Conservation (phyloP, 2,113 vertebrate species). For the Odontophorus gujanensis region DNA sequence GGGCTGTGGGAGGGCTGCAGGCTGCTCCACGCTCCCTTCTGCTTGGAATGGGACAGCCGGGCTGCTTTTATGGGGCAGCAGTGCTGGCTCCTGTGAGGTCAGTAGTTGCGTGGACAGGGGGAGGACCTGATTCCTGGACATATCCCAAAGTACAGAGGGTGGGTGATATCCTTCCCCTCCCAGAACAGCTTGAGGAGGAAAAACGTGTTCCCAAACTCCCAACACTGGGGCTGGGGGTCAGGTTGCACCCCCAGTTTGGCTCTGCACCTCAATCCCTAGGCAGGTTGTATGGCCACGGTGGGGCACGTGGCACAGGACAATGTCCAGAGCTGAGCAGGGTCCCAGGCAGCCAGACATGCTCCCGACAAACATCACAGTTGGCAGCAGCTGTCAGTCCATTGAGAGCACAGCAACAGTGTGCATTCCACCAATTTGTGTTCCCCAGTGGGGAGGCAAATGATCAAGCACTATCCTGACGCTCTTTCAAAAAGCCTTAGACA, state of each 20-base stretch:
- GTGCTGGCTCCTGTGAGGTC: not conserved
- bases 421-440: rapidly evolving
- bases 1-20: not conserved
- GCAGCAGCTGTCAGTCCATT: rapidly evolving
- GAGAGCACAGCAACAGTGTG: not conserved
- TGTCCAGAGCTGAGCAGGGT: not conserved
- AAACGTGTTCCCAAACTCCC: not conserved
- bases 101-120: not conserved
- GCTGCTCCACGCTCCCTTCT: not conserved
- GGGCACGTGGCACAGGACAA: not conserved
- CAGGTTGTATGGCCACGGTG: not conserved
- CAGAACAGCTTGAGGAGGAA: not conserved
- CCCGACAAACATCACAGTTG: rapidly evolving
- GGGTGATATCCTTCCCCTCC: not conserved
- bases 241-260: not conserved
- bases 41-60: rapidly evolving
- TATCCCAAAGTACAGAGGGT: constrained; percentile 46
- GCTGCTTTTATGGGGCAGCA: constrained; percentile 15
- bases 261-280: rapidly evolving
- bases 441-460: rapidly evolving
- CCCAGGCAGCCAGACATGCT: rapidly evolving
- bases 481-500: rapidly evolving
- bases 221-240: rapidly evolving
- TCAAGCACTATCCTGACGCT: rapidly evolving
- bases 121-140: constrained; percentile 24